A percentile compares a stretch with the other conserved stretches of the same genome.
Conservation (phyloP, 2,113 vertebrate genomes). For the Carassius carassius region DNA sequence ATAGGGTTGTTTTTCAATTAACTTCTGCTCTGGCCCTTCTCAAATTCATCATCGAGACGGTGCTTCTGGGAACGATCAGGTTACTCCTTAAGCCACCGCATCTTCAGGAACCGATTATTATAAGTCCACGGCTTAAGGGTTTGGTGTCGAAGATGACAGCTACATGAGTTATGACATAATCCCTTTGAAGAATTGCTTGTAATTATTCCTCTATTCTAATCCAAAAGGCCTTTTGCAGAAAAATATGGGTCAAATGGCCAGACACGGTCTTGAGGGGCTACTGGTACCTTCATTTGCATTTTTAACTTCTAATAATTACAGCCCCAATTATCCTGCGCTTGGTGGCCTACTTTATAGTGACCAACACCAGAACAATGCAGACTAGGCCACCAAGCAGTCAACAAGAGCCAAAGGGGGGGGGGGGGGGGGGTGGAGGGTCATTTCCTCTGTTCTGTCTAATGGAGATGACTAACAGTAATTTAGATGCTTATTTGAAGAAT, state of each 20-base stretch:
- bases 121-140: conserved; percentile 62
- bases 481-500: not conserved
- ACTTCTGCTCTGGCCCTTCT: conserved; percentile 15
- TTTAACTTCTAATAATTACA: conserved; percentile 74
- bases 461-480: not conserved
- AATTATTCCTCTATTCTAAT: conserved; percentile 70
- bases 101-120: conserved; percentile 45
- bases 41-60: not conserved
- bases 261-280: conserved; percentile 66
- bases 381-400: conserved; percentile 5
- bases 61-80: conserved; percentile 7
- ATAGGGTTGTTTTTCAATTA: conserved; percentile 49
- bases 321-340: conserved; percentile 69
- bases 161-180: conserved; percentile 66
- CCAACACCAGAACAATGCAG: conserved; percentile 42
- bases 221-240: conserved; percentile 65
- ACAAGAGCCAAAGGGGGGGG: not conserved
- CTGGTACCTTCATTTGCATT: conserved; percentile 71
- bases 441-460: not conserved
- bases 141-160: conserved; percentile 57
- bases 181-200: conserved; percentile 61
- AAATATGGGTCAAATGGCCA: conserved; percentile 77
- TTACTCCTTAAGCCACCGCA: conserved; percentile 39
- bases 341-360: conserved; percentile 68
- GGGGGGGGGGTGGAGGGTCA: not conserved